These are phyloP conservation scores for Garra rufa DNA, from an alignment of 2,113 vertebrate species.

Conservation along the genomic window DNA sequence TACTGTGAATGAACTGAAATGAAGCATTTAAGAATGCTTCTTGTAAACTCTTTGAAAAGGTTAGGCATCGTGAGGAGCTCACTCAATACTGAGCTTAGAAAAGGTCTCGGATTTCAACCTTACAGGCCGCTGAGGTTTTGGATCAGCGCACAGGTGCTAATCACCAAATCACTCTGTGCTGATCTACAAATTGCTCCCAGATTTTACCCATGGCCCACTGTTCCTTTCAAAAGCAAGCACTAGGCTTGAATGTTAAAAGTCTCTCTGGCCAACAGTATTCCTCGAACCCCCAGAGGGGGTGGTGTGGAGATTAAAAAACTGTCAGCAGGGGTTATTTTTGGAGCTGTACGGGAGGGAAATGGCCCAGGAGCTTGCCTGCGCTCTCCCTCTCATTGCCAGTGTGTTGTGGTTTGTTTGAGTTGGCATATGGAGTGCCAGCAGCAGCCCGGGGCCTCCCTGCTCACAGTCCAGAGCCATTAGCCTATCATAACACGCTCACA, in stretches of 20 bases:
- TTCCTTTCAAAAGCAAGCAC: slow-evolving; percentile 34
- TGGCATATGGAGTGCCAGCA: slow-evolving; percentile 60
- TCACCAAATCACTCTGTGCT: neutral
- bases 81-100: neutral
- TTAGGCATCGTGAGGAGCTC: neutral
- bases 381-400: slow-evolving; percentile 60
- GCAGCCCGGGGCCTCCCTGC: slow-evolving; percentile 38
- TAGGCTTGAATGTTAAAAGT: slow-evolving; percentile 59
- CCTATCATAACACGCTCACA: neutral
- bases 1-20: neutral
- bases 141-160: neutral
- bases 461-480: slow-evolving; percentile 14
- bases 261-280: slow-evolving; percentile 42
- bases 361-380: slow-evolving; percentile 52
- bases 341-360: slow-evolving; percentile 62
- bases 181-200: neutral
- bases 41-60: neutral
- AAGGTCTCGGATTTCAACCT: neutral
- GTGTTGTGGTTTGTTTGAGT: slow-evolving; percentile 74
- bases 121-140: neutral
- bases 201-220: neutral
- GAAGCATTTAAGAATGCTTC: neutral
- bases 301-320: slow-evolving; percentile 70
- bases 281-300: slow-evolving; percentile 43
- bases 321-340: slow-evolving; percentile 72